phyloP scores from a whole-genome alignment of 2,797 vertebrate species.

The Lerista edwardsae region DNA sequence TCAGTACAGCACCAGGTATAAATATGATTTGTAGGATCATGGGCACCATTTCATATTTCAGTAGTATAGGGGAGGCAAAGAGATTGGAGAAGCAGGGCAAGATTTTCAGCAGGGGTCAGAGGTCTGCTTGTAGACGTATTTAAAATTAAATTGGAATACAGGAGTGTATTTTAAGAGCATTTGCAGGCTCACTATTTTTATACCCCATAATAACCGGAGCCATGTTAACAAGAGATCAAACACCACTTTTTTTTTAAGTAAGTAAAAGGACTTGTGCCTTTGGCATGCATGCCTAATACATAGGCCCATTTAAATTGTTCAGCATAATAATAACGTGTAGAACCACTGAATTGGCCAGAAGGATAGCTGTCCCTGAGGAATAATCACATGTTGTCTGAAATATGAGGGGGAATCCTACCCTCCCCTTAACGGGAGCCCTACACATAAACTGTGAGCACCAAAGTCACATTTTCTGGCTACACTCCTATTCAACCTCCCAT shows the following conservation, averaged over 20 bases:
- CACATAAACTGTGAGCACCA: not conserved
- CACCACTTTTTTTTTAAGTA: not conserved
- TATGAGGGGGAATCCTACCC: not conserved
- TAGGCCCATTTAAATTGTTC: too few relatives aligned
- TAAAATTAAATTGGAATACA: not conserved
- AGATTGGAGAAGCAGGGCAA: not conserved
- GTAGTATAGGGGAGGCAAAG: not conserved
- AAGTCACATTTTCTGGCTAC: not conserved
- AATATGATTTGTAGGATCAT: not conserved
- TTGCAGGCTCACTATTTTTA: not conserved
- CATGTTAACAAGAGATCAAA: not conserved
- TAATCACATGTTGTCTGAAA: not conserved
- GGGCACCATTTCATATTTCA: not conserved
- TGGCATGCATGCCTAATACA: not conserved
- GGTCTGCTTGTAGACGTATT: not conserved
- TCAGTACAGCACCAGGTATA: not conserved
- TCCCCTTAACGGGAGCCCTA: not conserved
- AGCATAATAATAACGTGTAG: not conserved
- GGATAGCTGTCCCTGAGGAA: too few relatives aligned
- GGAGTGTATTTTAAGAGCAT: not conserved
- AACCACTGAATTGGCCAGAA: not conserved
- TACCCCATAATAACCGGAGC: not conserved
- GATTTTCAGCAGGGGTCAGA: not conserved
- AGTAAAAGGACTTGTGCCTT: not conserved
- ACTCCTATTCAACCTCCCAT: not conserved